phyloP scores from a whole-genome alignment of 2,888 invertebrate species.

The Sarcophaga variegata region DNA sequence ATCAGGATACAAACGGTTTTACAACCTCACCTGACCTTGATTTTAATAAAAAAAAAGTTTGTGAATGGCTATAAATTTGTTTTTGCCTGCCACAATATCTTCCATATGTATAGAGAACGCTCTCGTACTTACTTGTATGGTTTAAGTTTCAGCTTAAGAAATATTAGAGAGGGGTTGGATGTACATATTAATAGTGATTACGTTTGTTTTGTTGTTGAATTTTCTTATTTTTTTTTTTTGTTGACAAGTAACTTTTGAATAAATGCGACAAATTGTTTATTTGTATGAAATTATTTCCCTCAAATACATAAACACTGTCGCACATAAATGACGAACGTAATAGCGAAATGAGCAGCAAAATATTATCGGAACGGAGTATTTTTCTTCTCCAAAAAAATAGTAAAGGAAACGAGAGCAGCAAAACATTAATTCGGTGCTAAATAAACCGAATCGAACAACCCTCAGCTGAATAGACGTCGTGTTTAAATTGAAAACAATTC shows the following conservation, averaged over 20 bases:
- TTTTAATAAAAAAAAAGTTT: no score
- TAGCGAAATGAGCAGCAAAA: slow-evolving; percentile 54
- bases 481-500: slow-evolving; percentile 39
- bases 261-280: slow-evolving; percentile 70
- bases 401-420: slow-evolving; percentile 1
- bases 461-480: slow-evolving; percentile 34
- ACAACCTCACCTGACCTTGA: no score
- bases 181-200: slow-evolving; percentile 63
- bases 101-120: no score
- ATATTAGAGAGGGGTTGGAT: slow-evolving; percentile 15
- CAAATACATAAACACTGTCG: slow-evolving; percentile 12
- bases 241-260: slow-evolving; percentile 67
- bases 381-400: not conserved
- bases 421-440: slow-evolving; percentile 32
- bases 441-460: slow-evolving; percentile 49
- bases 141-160: not conserved
- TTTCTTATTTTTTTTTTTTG: slow-evolving; percentile 11
- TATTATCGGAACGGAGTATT: not conserved
- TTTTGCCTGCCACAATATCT: no score
- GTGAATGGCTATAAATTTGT: no score
- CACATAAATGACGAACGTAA: slow-evolving; percentile 23
- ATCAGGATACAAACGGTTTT: no score
- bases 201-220: slow-evolving; percentile 65
- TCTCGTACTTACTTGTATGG: not conserved
- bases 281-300: slow-evolving; percentile 54